Evolutionary conservation across 2,888 invertebrate genomes (phyloP), one percentile per base, ranked within the genome.

Genomic region (Eucriotettix oculatus): DNA sequence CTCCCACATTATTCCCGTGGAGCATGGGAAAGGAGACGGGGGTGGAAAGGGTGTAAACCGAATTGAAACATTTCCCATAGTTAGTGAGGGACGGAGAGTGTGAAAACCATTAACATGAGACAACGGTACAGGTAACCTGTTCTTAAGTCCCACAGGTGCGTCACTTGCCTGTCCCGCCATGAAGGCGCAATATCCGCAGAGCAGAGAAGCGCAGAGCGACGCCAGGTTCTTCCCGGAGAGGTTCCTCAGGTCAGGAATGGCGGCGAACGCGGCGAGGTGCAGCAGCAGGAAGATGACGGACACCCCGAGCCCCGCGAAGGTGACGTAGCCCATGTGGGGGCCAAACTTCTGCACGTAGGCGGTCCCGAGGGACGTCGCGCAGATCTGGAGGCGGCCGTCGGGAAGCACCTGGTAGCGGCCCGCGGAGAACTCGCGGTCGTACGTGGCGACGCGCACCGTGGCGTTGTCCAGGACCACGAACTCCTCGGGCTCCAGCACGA

Each of bases 141-240:
- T n/a, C n/a, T n/a, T n/a, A n/a, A n/a, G n/a, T n/a, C n/a, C n/a
- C n/a, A n/a, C n/a, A n/a, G n/a, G n/a, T n/a, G n/a, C n/a, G n/a
- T n/a, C 3, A 48, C 48, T n/a, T 59, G 74, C 69, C 58, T 74
- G 73, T 42, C 73, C 71, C 16, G 71, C 68, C 61, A 75, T 70
- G 68, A 78, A 78, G 53, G 73, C 68, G n/a, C 70, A 64, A 67
- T 79, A 77, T 1, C 76, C 77, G 10, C 73, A 65, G 59, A 79
- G 69, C 11, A 79, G 69, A 0, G 77, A 71, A 16, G 73, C 66
- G 57, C 75, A 74, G 12, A 78, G 70, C n/a, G 76, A 75, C n/a
- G 77, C 75, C 54, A 79, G 66, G 65, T 77, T 78, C 66, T 76
- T 76, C 16, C 78, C 79, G 7, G 77, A 76, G 43, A 76, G 68